Evolutionary conservation across 2,888 invertebrate genomes (phyloP).

Genomic region (Tipula helvola): DNA sequence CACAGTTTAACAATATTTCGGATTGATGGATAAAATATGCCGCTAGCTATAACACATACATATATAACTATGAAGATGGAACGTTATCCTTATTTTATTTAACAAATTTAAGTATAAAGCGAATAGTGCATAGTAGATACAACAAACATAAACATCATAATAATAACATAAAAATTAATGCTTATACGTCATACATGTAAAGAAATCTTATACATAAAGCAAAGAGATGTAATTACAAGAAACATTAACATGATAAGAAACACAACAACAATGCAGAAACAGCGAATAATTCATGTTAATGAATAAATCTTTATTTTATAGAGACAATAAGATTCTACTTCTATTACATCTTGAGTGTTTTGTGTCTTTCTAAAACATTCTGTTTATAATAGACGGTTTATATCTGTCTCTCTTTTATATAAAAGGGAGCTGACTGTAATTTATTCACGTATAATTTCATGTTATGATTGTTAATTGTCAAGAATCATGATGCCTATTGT

Average conservation of each 20-base stretch:
- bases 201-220: not conserved
- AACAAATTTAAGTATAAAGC: too few relatives aligned
- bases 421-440: not conserved
- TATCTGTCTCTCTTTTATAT: not conserved
- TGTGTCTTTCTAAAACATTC: not conserved
- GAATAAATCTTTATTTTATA: not conserved
- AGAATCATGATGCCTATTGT: not conserved
- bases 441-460: not conserved
- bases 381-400: not conserved
- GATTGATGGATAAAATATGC: too few relatives aligned
- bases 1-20: too few relatives aligned
- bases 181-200: not conserved
- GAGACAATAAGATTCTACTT: not conserved
- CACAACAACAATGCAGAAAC: not conserved
- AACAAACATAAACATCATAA: not conserved
- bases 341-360: not conserved
- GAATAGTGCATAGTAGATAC: not conserved
- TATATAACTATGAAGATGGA: too few relatives aligned
- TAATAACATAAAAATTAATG: not conserved
- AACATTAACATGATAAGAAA: not conserved
- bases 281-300: not conserved
- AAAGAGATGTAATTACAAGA: not conserved
- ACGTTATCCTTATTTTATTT: too few relatives aligned
- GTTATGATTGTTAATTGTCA: not conserved
- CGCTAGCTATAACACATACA: too few relatives aligned